These are phyloP conservation scores for Heliconius hortense DNA, from an alignment of 2,888 invertebrate species.

Conservation along the genomic window DNA sequence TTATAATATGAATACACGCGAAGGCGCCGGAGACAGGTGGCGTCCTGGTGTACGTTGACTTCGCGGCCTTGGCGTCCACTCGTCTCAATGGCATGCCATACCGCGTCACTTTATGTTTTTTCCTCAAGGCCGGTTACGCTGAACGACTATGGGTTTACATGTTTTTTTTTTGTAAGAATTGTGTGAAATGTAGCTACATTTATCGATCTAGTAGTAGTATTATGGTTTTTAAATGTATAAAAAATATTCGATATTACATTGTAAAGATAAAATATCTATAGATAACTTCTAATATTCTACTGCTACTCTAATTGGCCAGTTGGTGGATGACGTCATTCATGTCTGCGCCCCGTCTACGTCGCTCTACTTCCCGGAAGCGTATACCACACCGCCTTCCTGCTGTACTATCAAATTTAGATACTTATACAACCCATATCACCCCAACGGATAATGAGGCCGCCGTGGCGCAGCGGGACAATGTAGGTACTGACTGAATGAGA, in stretches of 20 bases:
- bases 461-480: neutral
- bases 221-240: too few relatives aligned
- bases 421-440: conserved; percentile 17
- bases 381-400: conserved; percentile 69
- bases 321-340: conserved; percentile 66
- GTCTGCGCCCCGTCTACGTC: conserved; percentile 75
- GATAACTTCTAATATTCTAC: neutral
- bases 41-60: conserved; percentile 75
- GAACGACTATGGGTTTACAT: conserved; percentile 24
- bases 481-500: neutral
- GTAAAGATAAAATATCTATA: neutral
- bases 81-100: conserved; percentile 69
- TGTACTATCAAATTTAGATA: conserved; percentile 63
- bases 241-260: too few relatives aligned
- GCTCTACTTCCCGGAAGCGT: conserved; percentile 70
- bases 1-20: conserved; percentile 53
- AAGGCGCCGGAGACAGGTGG: conserved; percentile 68
- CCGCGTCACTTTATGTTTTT: conserved; percentile 65
- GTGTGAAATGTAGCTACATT: neutral
- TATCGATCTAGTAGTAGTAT: neutral
- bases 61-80: conserved; percentile 69
- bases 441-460: conserved; percentile 28
- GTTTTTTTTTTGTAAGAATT: conserved; percentile 3
- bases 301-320: conserved; percentile 71
- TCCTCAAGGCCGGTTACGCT: conserved; percentile 61